Conservation (phyloP, 2,797 vertebrate genomes). For the Prunella strophiata region DNA sequence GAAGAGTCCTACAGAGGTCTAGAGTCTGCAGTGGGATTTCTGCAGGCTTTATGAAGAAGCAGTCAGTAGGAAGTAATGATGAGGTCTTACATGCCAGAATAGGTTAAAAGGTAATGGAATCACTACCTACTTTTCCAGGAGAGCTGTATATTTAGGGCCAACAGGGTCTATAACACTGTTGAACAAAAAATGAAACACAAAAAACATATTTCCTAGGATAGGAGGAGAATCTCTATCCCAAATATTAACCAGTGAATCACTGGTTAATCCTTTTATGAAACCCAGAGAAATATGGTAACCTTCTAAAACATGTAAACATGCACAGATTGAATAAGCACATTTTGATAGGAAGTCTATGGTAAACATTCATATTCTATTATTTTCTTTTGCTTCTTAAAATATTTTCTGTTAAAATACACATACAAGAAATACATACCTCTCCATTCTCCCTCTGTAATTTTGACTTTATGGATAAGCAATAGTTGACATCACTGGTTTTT, state of each 20-base stretch:
- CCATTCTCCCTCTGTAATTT: conserved; percentile 88
- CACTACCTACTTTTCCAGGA: not conserved
- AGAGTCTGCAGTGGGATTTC: not conserved
- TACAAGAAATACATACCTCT: conserved; percentile 76
- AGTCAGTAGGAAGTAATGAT: not conserved
- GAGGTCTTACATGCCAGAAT: not conserved
- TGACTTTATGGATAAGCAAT: conserved; percentile 87
- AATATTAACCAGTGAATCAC: not conserved
- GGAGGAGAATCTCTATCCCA: not conserved
- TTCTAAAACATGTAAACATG: not conserved
- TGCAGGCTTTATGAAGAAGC: not conserved
- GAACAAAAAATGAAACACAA: not conserved
- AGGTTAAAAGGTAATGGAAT: not conserved
- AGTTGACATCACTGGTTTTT: conserved; percentile 85
- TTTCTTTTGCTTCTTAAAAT: not conserved
- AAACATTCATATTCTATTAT: not conserved
- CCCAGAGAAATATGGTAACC: not conserved
- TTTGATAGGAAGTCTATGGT: not conserved
- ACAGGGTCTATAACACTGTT: not conserved
- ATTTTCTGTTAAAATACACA: not conserved
- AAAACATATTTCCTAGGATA: fast-evolving
- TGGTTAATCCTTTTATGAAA: not conserved
- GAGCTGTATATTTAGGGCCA: not conserved
- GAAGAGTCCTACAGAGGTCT: not conserved
- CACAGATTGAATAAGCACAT: not conserved